Percentiles rank a stretch among this genome's conserved stretches.
These are phyloP conservation scores for Thamnophis sirtalis DNA, from an alignment of 2,113 vertebrate genomes.

Conservation along the genomic window DNA sequence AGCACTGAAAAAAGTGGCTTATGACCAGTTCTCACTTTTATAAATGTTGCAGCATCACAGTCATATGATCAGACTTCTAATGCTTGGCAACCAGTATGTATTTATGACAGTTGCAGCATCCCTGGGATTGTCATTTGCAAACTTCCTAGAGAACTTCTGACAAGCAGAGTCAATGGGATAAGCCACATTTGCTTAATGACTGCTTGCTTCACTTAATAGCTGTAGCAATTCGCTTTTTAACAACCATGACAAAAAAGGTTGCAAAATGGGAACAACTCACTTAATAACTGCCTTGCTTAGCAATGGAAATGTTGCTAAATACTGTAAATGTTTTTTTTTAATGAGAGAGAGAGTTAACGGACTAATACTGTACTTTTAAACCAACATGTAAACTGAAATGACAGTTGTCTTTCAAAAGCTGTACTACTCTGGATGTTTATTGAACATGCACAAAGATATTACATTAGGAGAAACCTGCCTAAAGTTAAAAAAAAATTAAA, in stretches of 20 bases:
- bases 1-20: not conserved
- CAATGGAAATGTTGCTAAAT: not conserved
- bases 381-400: not conserved
- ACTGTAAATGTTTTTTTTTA: not conserved
- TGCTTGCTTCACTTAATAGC: not conserved
- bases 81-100: not conserved
- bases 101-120: not conserved
- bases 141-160: not conserved
- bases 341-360: not conserved
- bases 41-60: not conserved
- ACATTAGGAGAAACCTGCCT: not conserved
- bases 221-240: not conserved
- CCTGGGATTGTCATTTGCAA: too few species aligned
- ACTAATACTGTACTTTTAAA: not conserved
- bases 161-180: not conserved
- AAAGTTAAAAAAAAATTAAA: not conserved
- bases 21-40: not conserved
- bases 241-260: not conserved
- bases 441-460: not conserved
- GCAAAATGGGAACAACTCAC: not conserved
- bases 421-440: not conserved
- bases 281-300: not conserved
- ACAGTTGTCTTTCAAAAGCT: not conserved
- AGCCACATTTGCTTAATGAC: not conserved
- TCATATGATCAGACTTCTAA: not conserved